Conservation (phyloP, 2,113 vertebrate species). For the Burhinus bistriatus region DNA sequence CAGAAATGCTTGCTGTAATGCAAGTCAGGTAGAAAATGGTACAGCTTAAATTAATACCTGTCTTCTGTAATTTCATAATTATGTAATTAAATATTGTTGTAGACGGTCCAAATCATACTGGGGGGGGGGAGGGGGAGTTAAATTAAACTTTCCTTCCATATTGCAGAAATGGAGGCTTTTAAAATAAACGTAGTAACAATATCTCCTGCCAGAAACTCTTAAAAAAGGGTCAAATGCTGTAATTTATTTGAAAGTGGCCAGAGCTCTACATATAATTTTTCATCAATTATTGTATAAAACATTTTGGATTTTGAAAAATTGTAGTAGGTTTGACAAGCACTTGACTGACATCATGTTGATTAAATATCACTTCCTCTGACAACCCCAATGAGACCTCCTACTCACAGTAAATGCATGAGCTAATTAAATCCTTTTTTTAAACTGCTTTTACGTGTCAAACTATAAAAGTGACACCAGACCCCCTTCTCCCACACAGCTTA, state of each 20-base stretch:
- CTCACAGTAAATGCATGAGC: conserved; percentile 14
- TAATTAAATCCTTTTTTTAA: conserved; percentile 38
- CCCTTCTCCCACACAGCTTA: neutral
- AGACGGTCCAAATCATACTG: neutral
- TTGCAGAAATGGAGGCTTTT: neutral
- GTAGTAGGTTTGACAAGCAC: conserved; percentile 9
- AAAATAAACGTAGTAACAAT: neutral
- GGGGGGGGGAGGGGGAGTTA: neutral
- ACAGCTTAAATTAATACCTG: neutral
- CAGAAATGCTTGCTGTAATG: neutral
- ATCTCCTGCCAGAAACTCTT: neutral
- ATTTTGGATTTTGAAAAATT: neutral
- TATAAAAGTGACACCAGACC: neutral
- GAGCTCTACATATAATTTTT: neutral
- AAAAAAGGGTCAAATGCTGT: neutral
- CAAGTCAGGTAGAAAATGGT: neutral
- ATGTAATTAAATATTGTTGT: neutral
- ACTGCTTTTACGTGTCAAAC: conserved; percentile 23
- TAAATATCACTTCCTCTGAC: conserved; percentile 60
- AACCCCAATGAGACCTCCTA: conserved; percentile 4
- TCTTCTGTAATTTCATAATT: neutral
- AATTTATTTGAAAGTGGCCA: neutral
- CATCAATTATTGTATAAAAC: neutral
- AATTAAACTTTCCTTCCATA: neutral
- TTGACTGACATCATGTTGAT: conserved; percentile 45